phyloP scores from a whole-genome alignment of 2,888 invertebrate genomes.

The Epirrhoe tristata region DNA sequence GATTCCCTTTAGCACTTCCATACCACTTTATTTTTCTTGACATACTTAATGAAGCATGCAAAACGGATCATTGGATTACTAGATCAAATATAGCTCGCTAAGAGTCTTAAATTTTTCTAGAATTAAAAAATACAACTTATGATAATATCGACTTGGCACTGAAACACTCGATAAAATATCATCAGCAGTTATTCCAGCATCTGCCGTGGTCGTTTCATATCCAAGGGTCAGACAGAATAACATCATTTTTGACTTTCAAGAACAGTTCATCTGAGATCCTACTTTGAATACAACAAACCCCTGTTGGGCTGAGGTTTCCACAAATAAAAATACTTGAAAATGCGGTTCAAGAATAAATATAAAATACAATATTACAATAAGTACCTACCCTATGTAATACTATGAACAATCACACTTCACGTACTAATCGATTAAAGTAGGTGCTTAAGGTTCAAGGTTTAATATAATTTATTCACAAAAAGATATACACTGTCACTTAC shows the following conservation, averaged over 20 bases:
- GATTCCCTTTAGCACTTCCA: not conserved
- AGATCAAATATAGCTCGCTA: not conserved
- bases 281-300: too few species aligned
- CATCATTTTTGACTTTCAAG: not conserved
- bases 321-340: too few species aligned
- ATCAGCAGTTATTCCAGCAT: not conserved
- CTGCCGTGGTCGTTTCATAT: not conserved
- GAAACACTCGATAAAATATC: not conserved
- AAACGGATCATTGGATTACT: slow-evolving; percentile 15
- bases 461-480: too few species aligned
- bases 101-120: not conserved
- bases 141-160: not conserved
- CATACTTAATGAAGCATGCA: slow-evolving; percentile 3
- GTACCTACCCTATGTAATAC: too few species aligned
- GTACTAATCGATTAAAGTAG: slow-evolving; percentile 38
- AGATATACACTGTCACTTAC: too few species aligned
- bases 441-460: too few species aligned
- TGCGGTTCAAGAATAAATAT: too few species aligned
- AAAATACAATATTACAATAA: too few species aligned
- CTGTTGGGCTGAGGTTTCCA: too few species aligned
- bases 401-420: slow-evolving; percentile 37
- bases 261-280: too few species aligned
- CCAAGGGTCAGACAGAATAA: too few species aligned
- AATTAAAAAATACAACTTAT: not conserved
- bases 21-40: not conserved